A percentile compares a stretch with the other conserved stretches of the same genome.
These are phyloP conservation scores for Lates calcarifer DNA, from an alignment of 2,113 vertebrate species.

Conservation along the genomic window DNA sequence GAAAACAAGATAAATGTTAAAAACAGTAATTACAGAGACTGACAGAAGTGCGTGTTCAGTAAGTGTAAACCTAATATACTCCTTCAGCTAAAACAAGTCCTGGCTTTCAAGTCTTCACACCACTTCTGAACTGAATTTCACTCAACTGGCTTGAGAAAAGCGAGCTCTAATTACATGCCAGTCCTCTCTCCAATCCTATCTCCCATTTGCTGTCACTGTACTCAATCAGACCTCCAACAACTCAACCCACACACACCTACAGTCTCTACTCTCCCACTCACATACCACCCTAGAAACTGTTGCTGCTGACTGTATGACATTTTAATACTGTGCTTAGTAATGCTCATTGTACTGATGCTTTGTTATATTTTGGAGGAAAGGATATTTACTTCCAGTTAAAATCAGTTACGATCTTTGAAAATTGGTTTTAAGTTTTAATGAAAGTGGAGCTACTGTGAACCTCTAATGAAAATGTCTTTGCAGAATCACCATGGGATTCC, in stretches of 20 bases:
- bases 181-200: constrained; percentile 15
- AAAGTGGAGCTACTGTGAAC: neutral
- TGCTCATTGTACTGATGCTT: neutral
- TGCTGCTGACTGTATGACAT: neutral
- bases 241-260: constrained; percentile 37
- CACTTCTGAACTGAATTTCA: constrained; percentile 25
- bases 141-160: constrained; percentile 33
- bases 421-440: neutral
- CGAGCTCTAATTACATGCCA: constrained; percentile 46
- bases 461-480: neutral
- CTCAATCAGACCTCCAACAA: constrained; percentile 32
- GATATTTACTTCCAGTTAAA: neutral
- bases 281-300: neutral
- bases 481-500: neutral
- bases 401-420: neutral
- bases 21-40: neutral
- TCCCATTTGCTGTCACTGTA: constrained; percentile 25
- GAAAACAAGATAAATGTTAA: neutral
- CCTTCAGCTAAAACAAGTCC: constrained; percentile 5
- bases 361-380: neutral
- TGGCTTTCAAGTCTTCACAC: constrained; percentile 1
- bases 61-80: neutral
- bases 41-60: constrained; percentile 2
- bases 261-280: constrained; percentile 6
- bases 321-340: neutral